Percentiles rank a stretch among this genome's conserved stretches.
These are phyloP conservation scores for Anthonomus grandis DNA, from an alignment of 1,140 invertebrate genomes.

Conservation along the genomic window DNA sequence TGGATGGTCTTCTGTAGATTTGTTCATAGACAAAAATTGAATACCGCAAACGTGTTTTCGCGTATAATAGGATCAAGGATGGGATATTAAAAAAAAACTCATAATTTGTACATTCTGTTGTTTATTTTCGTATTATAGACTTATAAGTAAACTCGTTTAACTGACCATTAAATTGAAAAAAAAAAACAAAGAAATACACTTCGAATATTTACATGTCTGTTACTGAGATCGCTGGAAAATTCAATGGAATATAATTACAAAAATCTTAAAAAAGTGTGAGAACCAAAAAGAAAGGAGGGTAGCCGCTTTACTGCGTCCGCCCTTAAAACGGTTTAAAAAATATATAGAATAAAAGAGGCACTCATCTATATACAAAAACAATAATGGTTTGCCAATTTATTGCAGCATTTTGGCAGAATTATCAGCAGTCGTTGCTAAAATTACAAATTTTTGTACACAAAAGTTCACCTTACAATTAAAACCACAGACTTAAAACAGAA, in stretches of 20 bases:
- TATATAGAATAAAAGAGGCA: conserved; percentile 20
- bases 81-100: no score
- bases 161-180: conserved; percentile 43
- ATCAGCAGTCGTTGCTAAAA: conserved; percentile 14
- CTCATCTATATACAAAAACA: conserved; percentile 17
- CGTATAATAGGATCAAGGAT: no score
- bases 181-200: conserved; percentile 31
- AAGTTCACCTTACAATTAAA: conserved; percentile 10
- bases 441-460: conserved; percentile 11
- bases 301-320: no score
- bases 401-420: conserved; percentile 13
- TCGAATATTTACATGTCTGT: conserved; percentile 41
- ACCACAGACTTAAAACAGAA: conserved; percentile 12
- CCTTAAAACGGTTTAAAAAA: conserved; percentile 4
- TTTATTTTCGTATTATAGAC: conserved; percentile 20
- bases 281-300: conserved; percentile 8
- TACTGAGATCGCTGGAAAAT: conserved; percentile 45
- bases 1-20: no score
- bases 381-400: conserved; percentile 8
- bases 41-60: no score
- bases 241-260: conserved; percentile 43
- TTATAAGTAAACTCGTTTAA: conserved; percentile 22
- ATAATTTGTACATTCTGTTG: no score
- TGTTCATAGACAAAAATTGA: no score
- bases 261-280: conserved; percentile 24